A percentile compares a stretch with the other conserved stretches of the same genome.
Conservation (phyloP, 2,888 invertebrate genomes). For the Halictus ligatus region DNA sequence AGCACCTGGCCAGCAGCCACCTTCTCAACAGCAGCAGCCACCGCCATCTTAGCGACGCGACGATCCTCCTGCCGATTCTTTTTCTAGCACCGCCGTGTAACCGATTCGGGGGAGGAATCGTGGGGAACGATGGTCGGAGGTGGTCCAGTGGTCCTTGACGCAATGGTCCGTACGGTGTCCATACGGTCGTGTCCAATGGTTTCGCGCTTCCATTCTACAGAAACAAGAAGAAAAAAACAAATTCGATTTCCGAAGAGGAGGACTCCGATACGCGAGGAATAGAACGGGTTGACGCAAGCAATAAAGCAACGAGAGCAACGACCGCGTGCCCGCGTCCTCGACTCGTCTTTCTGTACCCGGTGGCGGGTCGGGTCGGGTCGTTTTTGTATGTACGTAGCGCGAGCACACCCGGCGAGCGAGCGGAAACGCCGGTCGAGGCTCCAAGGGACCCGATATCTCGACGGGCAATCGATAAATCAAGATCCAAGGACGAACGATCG, state of each 20-base stretch:
- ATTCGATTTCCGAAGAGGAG: neutral
- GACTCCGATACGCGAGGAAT: slow-evolving; percentile 17
- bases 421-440: neutral
- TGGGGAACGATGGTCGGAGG: neutral
- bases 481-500: no score
- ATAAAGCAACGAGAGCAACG: slow-evolving; percentile 60
- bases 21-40: slow-evolving; percentile 71
- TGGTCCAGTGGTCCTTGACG: neutral
- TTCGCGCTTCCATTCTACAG: neutral
- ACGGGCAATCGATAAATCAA: no score
- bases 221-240: neutral
- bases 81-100: slow-evolving; percentile 60
- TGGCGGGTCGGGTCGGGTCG: neutral
- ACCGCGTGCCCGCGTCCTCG: slow-evolving; percentile 21
- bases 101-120: slow-evolving; percentile 25
- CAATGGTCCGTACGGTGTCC: neutral
- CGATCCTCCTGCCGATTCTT: slow-evolving; percentile 61
- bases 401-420: neutral
- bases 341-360: slow-evolving; percentile 22
- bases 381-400: slow-evolving; percentile 17
- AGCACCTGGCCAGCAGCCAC: slow-evolving; percentile 62
- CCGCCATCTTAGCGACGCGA: slow-evolving; percentile 77
- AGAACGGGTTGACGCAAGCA: slow-evolving; percentile 43
- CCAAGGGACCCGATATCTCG: neutral
- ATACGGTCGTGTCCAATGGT: neutral